Conservation (phyloP, 2,797 vertebrate genomes). For the Semotilus atromaculatus region DNA sequence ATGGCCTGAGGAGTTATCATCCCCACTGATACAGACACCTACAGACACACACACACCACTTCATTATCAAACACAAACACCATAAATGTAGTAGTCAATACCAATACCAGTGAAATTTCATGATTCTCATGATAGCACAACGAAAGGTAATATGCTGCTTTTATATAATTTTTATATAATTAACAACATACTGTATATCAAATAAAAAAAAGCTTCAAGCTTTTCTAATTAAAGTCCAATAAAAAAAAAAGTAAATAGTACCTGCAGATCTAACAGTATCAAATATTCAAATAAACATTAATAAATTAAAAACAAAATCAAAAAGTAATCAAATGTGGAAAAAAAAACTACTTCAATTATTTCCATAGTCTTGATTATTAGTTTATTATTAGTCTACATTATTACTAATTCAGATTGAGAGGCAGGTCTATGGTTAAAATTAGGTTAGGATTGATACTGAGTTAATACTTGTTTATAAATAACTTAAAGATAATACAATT, state of each 20-base stretch:
- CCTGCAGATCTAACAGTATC: background rate
- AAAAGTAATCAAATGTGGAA: background rate
- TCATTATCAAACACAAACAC: background rate
- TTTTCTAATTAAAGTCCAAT: background rate
- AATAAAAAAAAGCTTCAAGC: background rate
- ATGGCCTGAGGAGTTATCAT: slow-evolving; percentile 99
- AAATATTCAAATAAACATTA: background rate
- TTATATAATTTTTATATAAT: background rate
- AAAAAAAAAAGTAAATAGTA: background rate
- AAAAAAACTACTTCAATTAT: background rate
- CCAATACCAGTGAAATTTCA: background rate
- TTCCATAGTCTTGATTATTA: background rate
- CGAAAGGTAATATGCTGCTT: background rate
- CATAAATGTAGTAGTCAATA: background rate
- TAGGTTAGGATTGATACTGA: background rate
- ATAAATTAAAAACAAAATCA: background rate
- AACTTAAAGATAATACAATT: background rate
- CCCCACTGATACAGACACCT: slow-evolving; percentile 92
- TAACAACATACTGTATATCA: background rate
- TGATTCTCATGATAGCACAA: background rate
- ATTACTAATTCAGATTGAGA: background rate
- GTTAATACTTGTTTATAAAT: background rate
- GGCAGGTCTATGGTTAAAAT: background rate
- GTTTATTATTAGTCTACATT: too few relatives aligned
- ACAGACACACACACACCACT: slow-evolving; percentile 15